Base-by-base conservation (phyloP, 2,888 invertebrate species). In the Cataglyphis cursor region DNA sequence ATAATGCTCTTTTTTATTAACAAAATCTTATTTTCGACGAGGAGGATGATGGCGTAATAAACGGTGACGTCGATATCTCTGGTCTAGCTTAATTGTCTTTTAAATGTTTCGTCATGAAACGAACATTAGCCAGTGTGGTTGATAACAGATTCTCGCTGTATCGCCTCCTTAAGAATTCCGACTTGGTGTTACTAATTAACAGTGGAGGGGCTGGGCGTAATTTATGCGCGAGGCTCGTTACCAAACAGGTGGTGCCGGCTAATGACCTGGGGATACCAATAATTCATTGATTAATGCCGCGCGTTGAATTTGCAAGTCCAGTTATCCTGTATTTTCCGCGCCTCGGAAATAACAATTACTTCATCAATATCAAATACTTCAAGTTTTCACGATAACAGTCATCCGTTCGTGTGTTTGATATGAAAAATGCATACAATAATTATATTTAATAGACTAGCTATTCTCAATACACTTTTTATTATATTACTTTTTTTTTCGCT, bases 251-350 rank as follows among this genome's bases (percentile, higher is more conserved):
- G 86, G 90, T 84, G 85, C 88, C 76, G 86, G 84, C 84, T 89
- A 89, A 89, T 90, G 90, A 86, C 90, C 83, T 78, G 82, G 81
- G 88, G 82, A 90, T 83, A 90, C 90, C 90, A 89, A 89, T 89
- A 90, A 88, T 90, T 86, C 84, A 90, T 89, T 88, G 89, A 86
- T 88, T 88, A 88, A 88, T 87, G 88, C 89, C 76, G 75, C 87
- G 82, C 82, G 85, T 84, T 88, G 89, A 88, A 88, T 88, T 89
- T 87, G 87, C 88, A 88, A 88, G 78, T 80, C 59, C 73, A 44
- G 78, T 80, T 72, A 78, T 78, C 73, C 31, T 21, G 57, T 44
- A 73, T 87, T 81, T 76, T 48, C 66, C 48, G 9, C 41, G 48
- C 57, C 31, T 1, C 28, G n/a, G 38, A 18, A 68, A 66, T 76